phyloP scores from a whole-genome alignment of 2,113 vertebrate genomes.

The Theropithecus gelada region DNA sequence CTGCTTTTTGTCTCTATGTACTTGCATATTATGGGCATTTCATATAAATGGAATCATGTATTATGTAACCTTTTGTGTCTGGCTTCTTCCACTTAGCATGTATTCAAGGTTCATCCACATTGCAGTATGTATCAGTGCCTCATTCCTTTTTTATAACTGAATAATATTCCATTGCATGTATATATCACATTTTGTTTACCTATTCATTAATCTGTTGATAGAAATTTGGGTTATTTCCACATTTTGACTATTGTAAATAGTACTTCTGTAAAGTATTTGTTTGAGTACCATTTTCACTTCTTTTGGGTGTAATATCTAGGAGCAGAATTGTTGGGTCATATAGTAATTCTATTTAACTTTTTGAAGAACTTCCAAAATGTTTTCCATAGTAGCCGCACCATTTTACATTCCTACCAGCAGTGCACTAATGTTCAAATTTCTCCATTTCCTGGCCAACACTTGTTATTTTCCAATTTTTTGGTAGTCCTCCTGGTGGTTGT shows the following conservation, averaged over 20 bases:
- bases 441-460: not conserved
- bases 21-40: not conserved
- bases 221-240: not conserved
- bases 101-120: not conserved
- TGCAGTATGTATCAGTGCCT: not conserved
- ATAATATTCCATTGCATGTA: not conserved
- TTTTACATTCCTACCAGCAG: not conserved
- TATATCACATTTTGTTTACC: not conserved
- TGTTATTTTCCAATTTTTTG: not conserved
- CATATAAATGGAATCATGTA: not conserved
- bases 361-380: not conserved
- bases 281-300: not conserved
- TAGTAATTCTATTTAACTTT: not conserved
- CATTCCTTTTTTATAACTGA: not conserved
- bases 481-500: not conserved
- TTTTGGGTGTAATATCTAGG: not conserved
- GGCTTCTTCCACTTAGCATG: not conserved
- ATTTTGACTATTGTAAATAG: not conserved
- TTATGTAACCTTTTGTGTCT: not conserved
- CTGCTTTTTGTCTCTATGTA: not conserved
- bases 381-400: not conserved
- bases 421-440: not conserved
- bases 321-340: not conserved
- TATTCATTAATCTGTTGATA: not conserved
- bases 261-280: not conserved